Conservation (phyloP, 1,140 invertebrate genomes). For the Diabrotica virgifera region DNA sequence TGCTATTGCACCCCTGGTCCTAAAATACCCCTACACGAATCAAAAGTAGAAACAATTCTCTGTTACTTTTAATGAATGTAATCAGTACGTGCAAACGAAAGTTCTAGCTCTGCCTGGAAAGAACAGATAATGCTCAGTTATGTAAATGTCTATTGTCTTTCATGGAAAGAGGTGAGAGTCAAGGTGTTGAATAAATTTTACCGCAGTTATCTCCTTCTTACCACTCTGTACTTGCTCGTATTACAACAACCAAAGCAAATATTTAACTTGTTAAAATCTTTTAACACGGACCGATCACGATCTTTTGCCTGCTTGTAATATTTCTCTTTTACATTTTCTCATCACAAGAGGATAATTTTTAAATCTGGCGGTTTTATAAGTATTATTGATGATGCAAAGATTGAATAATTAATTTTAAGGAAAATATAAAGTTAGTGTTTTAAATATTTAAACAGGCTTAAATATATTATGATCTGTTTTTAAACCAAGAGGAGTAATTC, state of each 20-base stretch:
- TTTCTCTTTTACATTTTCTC: no score
- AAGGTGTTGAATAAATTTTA: conserved; percentile 30
- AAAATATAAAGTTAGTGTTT: no score
- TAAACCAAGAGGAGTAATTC: no score
- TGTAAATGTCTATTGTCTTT: conserved; percentile 32
- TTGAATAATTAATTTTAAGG: no score
- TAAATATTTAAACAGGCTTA: no score
- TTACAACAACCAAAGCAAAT: conserved; percentile 25
- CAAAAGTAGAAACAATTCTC: conserved; percentile 24
- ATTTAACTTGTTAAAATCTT: conserved; percentile 32
- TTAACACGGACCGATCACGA: neutral
- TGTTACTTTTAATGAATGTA: conserved; percentile 22
- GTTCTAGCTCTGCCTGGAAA: conserved; percentile 22
- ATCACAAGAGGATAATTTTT: no score
- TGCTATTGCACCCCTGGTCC: no score
- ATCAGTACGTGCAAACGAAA: conserved; percentile 26
- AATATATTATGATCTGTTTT: no score
- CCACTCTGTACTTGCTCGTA: conserved; percentile 22
- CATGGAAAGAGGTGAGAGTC: conserved; percentile 26
- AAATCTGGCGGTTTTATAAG: no score
- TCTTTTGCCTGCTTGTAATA: no score
- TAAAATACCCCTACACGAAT: neutral
- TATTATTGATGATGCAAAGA: no score
- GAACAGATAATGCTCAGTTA: conserved; percentile 31
- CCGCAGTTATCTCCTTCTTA: conserved; percentile 29